These are phyloP conservation scores for Noctua janthina DNA, from an alignment of 2,888 invertebrate genomes.

Conservation along the genomic window DNA sequence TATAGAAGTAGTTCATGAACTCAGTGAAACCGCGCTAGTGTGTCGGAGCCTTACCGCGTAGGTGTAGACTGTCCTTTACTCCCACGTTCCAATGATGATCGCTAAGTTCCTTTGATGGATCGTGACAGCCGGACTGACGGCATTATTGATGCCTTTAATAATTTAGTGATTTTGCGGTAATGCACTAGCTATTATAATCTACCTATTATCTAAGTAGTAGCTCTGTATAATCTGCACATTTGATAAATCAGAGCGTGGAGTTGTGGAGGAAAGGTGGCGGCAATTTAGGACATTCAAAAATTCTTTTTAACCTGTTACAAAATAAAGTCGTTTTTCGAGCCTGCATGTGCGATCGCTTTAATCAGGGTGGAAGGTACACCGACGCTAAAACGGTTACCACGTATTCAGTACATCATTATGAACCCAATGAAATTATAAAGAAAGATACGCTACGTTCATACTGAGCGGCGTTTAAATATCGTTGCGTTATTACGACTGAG, in stretches of 20 bases:
- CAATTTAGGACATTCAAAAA: background rate
- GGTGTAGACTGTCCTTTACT: constrained; percentile 16
- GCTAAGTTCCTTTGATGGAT: constrained; percentile 31
- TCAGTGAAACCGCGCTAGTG: background rate
- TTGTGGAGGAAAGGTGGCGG: background rate
- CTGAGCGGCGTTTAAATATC: too few relatives aligned
- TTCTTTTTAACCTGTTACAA: background rate
- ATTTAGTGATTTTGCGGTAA: constrained; percentile 18
- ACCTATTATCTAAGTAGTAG: background rate
- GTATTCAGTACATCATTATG: background rate
- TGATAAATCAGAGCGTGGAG: background rate
- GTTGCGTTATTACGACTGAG: too few relatives aligned
- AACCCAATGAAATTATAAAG: too few relatives aligned
- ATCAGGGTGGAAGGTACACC: too few relatives aligned
- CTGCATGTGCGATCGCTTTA: background rate
- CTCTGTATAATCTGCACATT: background rate
- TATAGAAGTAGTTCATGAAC: background rate
- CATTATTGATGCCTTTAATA: constrained; percentile 34
- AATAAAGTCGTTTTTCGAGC: background rate
- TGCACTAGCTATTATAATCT: background rate
- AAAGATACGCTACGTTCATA: too few relatives aligned
- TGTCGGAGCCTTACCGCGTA: background rate
- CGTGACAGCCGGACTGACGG: constrained; percentile 3
- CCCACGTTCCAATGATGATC: constrained; percentile 12
- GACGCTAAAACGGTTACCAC: too few relatives aligned